These are phyloP conservation scores for Meriones unguiculatus DNA, from an alignment of 2,113 vertebrate genomes.

Conservation along the genomic window DNA sequence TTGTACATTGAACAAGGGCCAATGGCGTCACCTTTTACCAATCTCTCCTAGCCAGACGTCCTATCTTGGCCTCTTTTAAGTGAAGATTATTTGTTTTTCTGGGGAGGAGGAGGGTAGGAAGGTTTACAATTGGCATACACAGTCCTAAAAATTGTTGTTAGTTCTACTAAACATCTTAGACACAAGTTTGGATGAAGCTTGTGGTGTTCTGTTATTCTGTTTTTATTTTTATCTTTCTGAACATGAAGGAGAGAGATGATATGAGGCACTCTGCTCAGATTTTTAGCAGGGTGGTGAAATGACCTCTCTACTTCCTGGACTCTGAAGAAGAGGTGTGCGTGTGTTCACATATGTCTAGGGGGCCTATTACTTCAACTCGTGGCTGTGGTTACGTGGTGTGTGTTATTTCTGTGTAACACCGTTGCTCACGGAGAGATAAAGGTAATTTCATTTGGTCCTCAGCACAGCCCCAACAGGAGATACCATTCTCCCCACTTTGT, in stretches of 20 bases:
- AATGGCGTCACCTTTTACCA: not conserved
- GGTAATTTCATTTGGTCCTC: not conserved
- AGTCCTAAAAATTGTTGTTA: not conserved
- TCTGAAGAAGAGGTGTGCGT: not conserved
- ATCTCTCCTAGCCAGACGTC: not conserved
- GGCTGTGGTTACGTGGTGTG: not conserved
- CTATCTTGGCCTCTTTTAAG: not conserved
- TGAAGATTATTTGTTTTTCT: not conserved
- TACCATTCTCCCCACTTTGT: not conserved
- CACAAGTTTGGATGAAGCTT: not conserved
- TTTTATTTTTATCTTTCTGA: conserved; percentile 45
- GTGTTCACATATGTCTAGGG: not conserved
- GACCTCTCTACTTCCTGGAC: not conserved
- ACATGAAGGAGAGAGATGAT: not conserved
- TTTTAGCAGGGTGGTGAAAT: not conserved
- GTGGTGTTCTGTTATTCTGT: not conserved
- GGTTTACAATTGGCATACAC: not conserved
- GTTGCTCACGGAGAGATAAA: not conserved
- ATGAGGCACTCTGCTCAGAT: not conserved
- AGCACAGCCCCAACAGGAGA: not conserved
- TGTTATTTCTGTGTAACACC: not conserved
- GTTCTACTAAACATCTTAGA: not conserved
- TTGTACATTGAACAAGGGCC: not conserved
- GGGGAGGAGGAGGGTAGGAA: not conserved
- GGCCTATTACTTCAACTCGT: rapidly evolving